Conservation (phyloP, 2,113 vertebrate genomes). For the Rhinogobius similis region DNA sequence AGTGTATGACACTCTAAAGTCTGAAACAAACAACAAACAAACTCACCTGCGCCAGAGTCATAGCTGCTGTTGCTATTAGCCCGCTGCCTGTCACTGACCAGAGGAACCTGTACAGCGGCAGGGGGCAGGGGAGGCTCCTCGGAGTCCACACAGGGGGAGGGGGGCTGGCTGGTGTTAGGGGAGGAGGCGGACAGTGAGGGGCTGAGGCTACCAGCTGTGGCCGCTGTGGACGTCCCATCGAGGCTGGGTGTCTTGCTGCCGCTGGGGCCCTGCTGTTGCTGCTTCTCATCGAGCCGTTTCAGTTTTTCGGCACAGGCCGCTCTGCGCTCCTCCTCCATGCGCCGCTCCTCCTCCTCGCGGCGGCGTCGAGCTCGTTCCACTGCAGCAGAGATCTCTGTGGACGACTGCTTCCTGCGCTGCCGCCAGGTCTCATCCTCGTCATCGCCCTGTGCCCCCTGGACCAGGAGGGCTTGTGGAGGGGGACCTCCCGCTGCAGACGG, state of each 20-base stretch:
- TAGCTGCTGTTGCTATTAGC: constrained; percentile 85
- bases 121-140: constrained; percentile 67
- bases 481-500: constrained; percentile 59
- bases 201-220: constrained; percentile 63
- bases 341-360: constrained; percentile 88
- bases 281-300: constrained; percentile 88
- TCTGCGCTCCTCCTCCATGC: constrained; percentile 91
- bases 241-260: constrained; percentile 66
- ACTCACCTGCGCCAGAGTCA: constrained; percentile 80
- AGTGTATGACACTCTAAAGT: neutral
- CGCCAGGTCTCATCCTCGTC: constrained; percentile 94
- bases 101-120: constrained; percentile 55
- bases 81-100: constrained; percentile 62
- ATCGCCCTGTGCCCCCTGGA: constrained; percentile 74
- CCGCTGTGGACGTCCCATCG: constrained; percentile 57
- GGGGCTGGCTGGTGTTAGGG: constrained; percentile 76
- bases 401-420: constrained; percentile 89
- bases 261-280: constrained; percentile 51
- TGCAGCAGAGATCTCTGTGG: constrained; percentile 86
- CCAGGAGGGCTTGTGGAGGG: constrained; percentile 59
- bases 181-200: constrained; percentile 76
- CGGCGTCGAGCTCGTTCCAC: constrained; percentile 89
- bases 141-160: constrained; percentile 76
- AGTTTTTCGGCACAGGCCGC: constrained; percentile 92
- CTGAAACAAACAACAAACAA: neutral